Conservation (phyloP, 2,888 invertebrate species). For the Callyntrura guangdongensis region DNA sequence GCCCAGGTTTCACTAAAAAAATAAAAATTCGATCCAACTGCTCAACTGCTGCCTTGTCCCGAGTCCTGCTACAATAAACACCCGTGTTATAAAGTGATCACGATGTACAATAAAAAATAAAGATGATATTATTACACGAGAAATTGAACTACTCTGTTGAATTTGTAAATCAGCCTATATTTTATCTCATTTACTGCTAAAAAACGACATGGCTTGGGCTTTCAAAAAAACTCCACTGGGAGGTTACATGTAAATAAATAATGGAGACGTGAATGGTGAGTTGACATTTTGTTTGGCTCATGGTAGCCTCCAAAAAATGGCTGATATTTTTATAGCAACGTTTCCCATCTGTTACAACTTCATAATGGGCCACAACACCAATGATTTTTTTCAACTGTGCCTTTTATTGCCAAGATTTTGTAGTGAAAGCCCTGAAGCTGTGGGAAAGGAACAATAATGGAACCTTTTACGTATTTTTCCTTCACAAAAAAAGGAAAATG, state of each 20-base stretch:
- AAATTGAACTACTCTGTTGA: constrained; percentile 14
- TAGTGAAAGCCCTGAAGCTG: constrained; percentile 12
- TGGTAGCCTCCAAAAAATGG: background rate
- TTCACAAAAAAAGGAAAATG: background rate
- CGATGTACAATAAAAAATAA: constrained; percentile 9
- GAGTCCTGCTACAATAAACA: background rate
- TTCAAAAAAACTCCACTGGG: background rate
- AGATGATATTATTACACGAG: background rate
- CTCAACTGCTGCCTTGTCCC: background rate
- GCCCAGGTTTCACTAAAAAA: background rate
- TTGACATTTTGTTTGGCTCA: constrained; percentile 37
- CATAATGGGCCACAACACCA: background rate
- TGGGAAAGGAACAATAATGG: constrained; percentile 6
- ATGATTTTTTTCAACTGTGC: background rate
- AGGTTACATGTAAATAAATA: constrained; percentile 57
- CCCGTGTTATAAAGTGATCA: background rate
- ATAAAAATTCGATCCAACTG: background rate
- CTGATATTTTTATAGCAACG: background rate
- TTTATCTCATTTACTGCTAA: constrained; percentile 19
- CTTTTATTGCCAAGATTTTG: constrained; percentile 23
- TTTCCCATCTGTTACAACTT: constrained; percentile 9
- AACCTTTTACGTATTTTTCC: background rate
- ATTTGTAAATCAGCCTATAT: constrained; percentile 22
- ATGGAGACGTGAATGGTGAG: constrained; percentile 19
- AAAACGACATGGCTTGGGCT: background rate